Percentiles rank a stretch among this genome's conserved stretches.
These are phyloP conservation scores for Podarcis lilfordi DNA, from an alignment of 2,797 vertebrate species.

Conservation along the genomic window DNA sequence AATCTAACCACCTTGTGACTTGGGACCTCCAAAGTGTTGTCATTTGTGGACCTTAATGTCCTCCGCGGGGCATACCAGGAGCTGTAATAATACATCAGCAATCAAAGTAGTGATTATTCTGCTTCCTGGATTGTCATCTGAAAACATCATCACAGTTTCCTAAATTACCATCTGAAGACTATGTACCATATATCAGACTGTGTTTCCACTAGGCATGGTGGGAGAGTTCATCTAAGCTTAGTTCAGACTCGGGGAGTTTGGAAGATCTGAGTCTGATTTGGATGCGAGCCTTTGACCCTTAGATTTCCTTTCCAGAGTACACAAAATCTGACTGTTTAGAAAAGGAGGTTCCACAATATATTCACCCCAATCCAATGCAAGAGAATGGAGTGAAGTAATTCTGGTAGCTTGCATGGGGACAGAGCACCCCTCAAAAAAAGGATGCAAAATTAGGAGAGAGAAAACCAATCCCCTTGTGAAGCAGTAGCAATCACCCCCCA, in stretches of 20 bases:
- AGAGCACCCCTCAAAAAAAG: neutral
- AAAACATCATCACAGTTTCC: neutral
- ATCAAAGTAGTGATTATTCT: conserved; percentile 3
- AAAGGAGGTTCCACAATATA: neutral
- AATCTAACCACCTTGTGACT: too few species aligned
- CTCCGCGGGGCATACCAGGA: too few species aligned
- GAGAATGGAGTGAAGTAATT: neutral
- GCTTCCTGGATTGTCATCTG: neutral
- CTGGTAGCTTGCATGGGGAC: neutral
- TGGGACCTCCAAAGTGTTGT: too few species aligned
- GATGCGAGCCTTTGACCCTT: neutral
- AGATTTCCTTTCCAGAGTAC: neutral
- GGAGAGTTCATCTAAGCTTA: neutral
- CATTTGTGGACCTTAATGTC: too few species aligned
- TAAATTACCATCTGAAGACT: neutral
- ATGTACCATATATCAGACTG: neutral
- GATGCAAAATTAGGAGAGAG: neutral
- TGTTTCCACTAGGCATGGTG: neutral
- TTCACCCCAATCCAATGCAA: neutral
- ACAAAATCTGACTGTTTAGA: neutral
- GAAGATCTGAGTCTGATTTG: neutral
- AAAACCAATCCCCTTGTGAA: neutral
- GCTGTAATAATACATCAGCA: conserved; percentile 16
- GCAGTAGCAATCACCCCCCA: neutral
- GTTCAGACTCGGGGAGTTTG: neutral